A percentile compares a stretch with the other conserved stretches of the same genome.
Conservation (phyloP, 2,888 invertebrate genomes). For the Troides aeacus region DNA sequence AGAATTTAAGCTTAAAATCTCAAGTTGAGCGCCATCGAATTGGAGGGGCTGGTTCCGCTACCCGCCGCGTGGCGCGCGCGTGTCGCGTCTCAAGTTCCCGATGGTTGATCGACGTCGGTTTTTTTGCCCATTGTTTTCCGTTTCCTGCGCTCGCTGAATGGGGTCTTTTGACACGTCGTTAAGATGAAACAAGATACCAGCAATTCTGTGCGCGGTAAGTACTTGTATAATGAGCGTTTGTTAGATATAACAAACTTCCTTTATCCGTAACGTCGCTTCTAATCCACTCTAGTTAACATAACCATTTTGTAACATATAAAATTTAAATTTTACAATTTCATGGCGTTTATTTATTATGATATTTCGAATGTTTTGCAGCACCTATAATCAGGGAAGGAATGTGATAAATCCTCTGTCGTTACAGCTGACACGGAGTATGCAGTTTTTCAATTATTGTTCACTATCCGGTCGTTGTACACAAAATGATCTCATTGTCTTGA, state of each 20-base stretch:
- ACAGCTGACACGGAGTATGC: too few relatives aligned
- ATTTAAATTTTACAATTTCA: too few relatives aligned
- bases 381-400: too few relatives aligned
- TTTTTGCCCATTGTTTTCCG: conserved; percentile 39
- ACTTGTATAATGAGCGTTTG: conserved; percentile 16
- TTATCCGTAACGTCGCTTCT: conserved; percentile 5
- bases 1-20: conserved; percentile 26
- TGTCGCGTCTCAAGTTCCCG: conserved; percentile 49
- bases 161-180: conserved; percentile 32
- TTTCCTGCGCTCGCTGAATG: conserved; percentile 37
- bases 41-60: conserved; percentile 56
- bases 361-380: too few relatives aligned
- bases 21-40: conserved; percentile 26
- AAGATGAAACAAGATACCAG: conserved; percentile 31
- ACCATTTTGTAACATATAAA: too few relatives aligned
- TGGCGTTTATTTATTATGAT: too few relatives aligned
- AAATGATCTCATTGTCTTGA: too few relatives aligned
- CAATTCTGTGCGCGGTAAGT: conserved; percentile 13
- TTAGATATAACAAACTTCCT: conserved; percentile 26
- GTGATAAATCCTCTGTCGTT: too few relatives aligned
- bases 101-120: conserved; percentile 31
- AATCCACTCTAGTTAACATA: not conserved
- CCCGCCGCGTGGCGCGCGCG: conserved; percentile 62
- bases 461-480: too few relatives aligned
- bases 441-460: too few relatives aligned